phyloP scores from a whole-genome alignment of 2,113 vertebrate species.

The Etheostoma spectabile region DNA sequence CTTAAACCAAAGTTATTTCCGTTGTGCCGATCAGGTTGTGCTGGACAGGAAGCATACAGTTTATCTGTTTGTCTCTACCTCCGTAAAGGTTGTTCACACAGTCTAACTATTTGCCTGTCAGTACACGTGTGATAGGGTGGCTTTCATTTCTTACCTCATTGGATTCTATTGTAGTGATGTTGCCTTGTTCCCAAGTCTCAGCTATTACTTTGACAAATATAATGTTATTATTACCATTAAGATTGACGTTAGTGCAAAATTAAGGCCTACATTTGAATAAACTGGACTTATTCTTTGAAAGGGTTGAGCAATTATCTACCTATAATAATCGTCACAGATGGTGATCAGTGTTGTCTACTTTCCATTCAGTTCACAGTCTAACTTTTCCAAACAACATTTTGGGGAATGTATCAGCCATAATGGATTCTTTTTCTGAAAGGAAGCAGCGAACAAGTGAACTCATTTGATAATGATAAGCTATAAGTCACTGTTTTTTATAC shows the following conservation, averaged over 20 bases:
- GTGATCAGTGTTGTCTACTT: constrained; percentile 21
- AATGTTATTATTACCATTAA: neutral
- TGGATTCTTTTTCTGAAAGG: constrained; percentile 18
- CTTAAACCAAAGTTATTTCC: too few species aligned
- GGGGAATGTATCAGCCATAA: constrained; percentile 76
- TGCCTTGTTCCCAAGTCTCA: constrained; percentile 6
- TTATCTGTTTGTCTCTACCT: neutral
- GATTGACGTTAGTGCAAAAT: neutral
- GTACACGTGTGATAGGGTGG: neutral
- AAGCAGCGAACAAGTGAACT: constrained; percentile 57
- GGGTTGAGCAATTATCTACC: neutral
- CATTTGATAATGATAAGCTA: constrained; percentile 42
- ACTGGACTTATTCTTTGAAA: constrained; percentile 12
- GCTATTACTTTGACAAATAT: neutral
- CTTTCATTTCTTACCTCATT: neutral
- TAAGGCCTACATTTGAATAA: neutral
- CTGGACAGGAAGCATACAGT: neutral
- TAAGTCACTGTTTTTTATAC: constrained; percentile 52
- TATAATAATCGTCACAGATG: constrained; percentile 3
- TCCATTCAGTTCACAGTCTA: constrained; percentile 36
- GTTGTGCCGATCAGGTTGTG: too few species aligned
- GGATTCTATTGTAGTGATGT: neutral
- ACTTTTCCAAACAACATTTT: constrained; percentile 47
- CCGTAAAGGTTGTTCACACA: neutral
- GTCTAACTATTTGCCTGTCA: neutral